Percentiles rank a stretch among this genome's conserved stretches.
Conservation (phyloP, 1,140 invertebrate species). For the Drosophila lacteicornis region DNA sequence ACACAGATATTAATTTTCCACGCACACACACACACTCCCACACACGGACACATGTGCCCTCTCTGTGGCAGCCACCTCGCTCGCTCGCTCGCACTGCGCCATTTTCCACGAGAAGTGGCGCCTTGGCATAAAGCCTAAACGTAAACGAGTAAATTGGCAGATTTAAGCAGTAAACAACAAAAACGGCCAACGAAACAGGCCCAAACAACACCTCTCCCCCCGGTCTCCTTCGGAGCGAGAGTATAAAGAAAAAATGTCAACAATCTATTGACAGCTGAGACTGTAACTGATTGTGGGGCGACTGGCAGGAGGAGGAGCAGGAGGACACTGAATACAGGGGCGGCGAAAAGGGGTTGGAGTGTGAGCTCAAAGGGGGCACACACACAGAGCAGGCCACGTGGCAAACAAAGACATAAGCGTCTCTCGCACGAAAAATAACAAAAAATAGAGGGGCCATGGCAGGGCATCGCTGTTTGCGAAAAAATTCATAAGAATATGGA, state of each 20-base stretch:
- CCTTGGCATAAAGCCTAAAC: constrained; percentile 71
- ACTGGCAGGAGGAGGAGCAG: not conserved
- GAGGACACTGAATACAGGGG: not conserved
- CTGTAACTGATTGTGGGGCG: constrained; percentile 73
- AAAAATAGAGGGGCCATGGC: not conserved
- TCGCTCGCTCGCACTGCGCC: not conserved
- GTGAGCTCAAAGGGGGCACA: constrained; percentile 16
- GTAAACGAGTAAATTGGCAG: constrained; percentile 83
- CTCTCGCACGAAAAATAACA: constrained; percentile 34
- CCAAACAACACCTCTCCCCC: constrained; percentile 39
- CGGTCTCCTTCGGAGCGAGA: constrained; percentile 36
- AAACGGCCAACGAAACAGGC: constrained; percentile 72
- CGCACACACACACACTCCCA: constrained; percentile 20
- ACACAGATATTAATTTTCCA: constrained; percentile 80
- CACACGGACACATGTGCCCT: constrained; percentile 3
- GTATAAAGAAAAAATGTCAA: constrained; percentile 82
- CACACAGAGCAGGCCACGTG: constrained; percentile 72
- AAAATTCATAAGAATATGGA: not conserved
- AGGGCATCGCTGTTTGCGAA: not conserved
- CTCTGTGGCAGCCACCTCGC: not conserved
- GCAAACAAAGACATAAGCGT: constrained; percentile 77
- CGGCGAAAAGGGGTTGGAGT: constrained; percentile 22
- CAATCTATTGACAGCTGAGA: constrained; percentile 82
- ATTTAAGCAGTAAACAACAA: constrained; percentile 83
- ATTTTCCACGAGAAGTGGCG: constrained; percentile 19